Base-by-base conservation (phyloP, 2,888 invertebrate genomes). In the Erebia ligea region DNA sequence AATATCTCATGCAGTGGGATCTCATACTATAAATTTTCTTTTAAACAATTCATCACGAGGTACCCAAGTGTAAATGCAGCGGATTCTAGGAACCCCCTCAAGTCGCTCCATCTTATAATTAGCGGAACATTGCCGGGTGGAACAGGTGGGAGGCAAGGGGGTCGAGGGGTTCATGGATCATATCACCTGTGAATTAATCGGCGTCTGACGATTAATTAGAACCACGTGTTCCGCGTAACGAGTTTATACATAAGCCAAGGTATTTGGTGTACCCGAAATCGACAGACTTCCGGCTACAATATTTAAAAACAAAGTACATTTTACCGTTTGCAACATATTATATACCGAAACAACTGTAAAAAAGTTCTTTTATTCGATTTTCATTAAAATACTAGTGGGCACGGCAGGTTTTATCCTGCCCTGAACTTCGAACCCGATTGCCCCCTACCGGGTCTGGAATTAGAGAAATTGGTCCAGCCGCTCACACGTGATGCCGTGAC, bases 131-230 rank as follows among this genome's bases (percentile, higher is more conserved):
- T 75, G 78, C 76, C 76, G 76, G 80, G 71, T 42, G 74, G 62
- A 71, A 68, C 72, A 70, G 67, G 73, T 70, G 71, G 70, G 68
- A 77, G 73, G 72, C 62, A 70, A 68, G 68, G 77, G 73, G 75
- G 79, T 78, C 76, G 71, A 73, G 79, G 83, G 77, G 81, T 80
- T 77, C 81, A 81, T 85, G 88, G 88, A 89, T 91, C 90, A 91
- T 91, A 90, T 91, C 89, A 90, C 88, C 87, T 88, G 87, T 81
- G 88, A 91, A 91, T 90, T 92, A 92, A 92, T 92, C 85, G 90
- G 81, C 79, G 84, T 84, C 84, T 86, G 87, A 90, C 90, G 89
- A 92, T 92, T 90, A 87, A 92, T 92, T 90, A 92, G 79, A 76
- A 84, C 86, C 89, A 88, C 89, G 88, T 88, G 89, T 80, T 84